These are phyloP conservation scores for Glomeris marginata DNA, from an alignment of 2,888 invertebrate genomes.

Conservation along the genomic window DNA sequence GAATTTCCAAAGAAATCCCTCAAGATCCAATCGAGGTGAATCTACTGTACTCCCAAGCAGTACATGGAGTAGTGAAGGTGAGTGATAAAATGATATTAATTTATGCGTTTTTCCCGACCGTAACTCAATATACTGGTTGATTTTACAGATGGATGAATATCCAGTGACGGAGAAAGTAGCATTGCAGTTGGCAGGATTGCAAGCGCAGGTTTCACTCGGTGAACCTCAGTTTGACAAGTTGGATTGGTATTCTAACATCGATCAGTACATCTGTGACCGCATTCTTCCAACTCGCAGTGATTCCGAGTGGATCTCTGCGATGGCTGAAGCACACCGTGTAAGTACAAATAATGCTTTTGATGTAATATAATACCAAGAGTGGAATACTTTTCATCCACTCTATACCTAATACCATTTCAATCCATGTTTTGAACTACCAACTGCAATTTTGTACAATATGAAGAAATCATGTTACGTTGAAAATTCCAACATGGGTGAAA, in stretches of 20 bases:
- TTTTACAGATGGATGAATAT: conserved; percentile 71
- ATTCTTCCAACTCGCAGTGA: conserved; percentile 24
- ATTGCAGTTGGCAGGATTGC: conserved; percentile 79
- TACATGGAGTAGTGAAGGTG: conserved; percentile 87
- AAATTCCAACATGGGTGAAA: too few relatives aligned
- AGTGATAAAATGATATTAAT: conserved; percentile 10
- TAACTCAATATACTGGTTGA: neutral
- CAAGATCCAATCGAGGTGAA: conserved; percentile 93
- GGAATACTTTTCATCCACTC: too few relatives aligned
- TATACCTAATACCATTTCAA: too few relatives aligned
- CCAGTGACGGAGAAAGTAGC: conserved; percentile 90
- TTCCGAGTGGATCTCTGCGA: conserved; percentile 29
- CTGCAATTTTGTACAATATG: too few relatives aligned
- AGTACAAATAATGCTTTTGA: too few relatives aligned
- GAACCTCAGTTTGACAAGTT: conserved; percentile 43
- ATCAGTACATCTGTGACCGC: conserved; percentile 51
- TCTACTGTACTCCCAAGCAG: conserved; percentile 84
- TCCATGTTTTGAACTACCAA: too few relatives aligned
- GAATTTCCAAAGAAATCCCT: conserved; percentile 71
- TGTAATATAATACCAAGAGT: too few relatives aligned
- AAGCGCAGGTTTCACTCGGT: conserved; percentile 86
- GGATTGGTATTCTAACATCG: conserved; percentile 61
- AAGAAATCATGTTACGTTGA: too few relatives aligned
- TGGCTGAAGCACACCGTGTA: conserved; percentile 31
- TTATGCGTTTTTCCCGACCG: conserved; percentile 6